These are phyloP conservation scores for Callosobruchus maculatus DNA, from an alignment of 2,888 invertebrate species.

Conservation along the genomic window DNA sequence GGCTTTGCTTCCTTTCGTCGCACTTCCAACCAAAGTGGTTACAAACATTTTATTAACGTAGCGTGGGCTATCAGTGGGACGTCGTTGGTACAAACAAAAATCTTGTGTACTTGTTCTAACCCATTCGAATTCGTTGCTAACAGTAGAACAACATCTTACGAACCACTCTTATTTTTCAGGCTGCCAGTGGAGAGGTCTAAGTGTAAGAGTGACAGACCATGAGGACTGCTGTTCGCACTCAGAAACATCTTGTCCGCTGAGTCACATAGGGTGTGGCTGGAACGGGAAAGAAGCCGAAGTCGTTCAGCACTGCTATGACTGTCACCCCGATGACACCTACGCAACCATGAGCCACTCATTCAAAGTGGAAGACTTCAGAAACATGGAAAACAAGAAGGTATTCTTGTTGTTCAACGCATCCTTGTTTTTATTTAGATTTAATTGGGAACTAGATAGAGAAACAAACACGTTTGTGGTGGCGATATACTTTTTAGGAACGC, in stretches of 20 bases:
- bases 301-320: not conserved
- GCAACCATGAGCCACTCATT: not conserved
- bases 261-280: not conserved
- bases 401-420: not conserved
- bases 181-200: no score
- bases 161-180: no score
- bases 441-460: not conserved
- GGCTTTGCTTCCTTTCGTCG: no score
- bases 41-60: no score
- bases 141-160: no score
- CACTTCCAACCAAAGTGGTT: no score
- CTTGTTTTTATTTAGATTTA: not conserved
- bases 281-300: not conserved
- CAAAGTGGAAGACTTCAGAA: not conserved
- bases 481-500: no score
- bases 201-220: not conserved
- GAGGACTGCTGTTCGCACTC: not conserved
- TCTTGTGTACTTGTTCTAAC: no score
- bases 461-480: not conserved
- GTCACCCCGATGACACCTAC: not conserved
- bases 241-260: not conserved
- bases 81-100: no score
- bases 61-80: no score
- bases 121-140: no score
- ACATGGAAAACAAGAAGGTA: not conserved